Conservation (phyloP, 2,888 invertebrate genomes). For the Agrypnus murinus region DNA sequence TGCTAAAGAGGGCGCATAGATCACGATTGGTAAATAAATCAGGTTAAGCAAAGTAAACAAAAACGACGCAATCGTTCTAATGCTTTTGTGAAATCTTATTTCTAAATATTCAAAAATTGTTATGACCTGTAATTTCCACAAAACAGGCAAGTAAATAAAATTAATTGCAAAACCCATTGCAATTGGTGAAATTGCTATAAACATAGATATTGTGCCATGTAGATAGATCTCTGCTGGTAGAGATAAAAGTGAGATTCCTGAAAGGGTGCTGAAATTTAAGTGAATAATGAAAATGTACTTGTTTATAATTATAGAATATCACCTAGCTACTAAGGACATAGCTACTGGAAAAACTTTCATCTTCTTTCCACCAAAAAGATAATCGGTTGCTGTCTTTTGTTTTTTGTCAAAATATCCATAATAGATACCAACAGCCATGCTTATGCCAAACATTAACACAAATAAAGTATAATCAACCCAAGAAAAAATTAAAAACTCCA, state of each 20-base stretch:
- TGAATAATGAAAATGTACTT: not conserved
- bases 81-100: constrained; percentile 75
- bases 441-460: constrained; percentile 69
- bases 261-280: constrained; percentile 76
- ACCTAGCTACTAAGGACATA: constrained; percentile 82
- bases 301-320: constrained; percentile 23
- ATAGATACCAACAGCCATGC: constrained; percentile 73
- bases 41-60: constrained; percentile 74
- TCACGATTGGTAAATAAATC: constrained; percentile 75
- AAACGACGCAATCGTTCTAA: constrained; percentile 74
- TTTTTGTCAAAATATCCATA: constrained; percentile 72
- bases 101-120: constrained; percentile 79
- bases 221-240: constrained; percentile 84
- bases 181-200: constrained; percentile 62
- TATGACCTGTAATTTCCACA: constrained; percentile 78
- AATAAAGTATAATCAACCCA: constrained; percentile 61
- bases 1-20: constrained; percentile 78
- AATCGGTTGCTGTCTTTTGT: constrained; percentile 77
- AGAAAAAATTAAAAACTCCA: constrained; percentile 23
- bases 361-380: constrained; percentile 79
- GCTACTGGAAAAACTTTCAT: constrained; percentile 82
- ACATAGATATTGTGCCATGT: constrained; percentile 79
- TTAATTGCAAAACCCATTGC: constrained; percentile 52
- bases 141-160: constrained; percentile 53
- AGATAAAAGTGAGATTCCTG: constrained; percentile 83